These are phyloP conservation scores for Triplophysa tibetana DNA, from an alignment of 2,113 vertebrate species.

Conservation along the genomic window DNA sequence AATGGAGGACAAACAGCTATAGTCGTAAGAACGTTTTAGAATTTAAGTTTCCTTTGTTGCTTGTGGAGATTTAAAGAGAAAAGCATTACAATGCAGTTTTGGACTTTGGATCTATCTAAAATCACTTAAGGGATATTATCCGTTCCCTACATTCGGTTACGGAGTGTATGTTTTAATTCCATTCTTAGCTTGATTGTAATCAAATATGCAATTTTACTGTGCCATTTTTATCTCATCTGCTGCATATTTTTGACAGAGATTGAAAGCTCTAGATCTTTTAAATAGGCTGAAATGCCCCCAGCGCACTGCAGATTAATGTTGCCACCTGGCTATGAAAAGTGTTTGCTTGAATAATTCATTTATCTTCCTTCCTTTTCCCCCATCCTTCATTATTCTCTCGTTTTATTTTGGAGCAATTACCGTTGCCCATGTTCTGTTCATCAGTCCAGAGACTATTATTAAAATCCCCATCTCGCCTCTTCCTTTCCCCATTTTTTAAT, in stretches of 20 bases:
- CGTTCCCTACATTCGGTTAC: slow-evolving; percentile 4
- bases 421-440: slow-evolving; percentile 20
- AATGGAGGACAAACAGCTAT: no score
- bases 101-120: background rate
- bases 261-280: slow-evolving; percentile 53
- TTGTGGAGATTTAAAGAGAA: background rate
- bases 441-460: slow-evolving; percentile 35
- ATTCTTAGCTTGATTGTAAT: slow-evolving; percentile 40
- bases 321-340: slow-evolving; percentile 48
- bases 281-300: slow-evolving; percentile 31
- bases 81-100: background rate
- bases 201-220: slow-evolving; percentile 15
- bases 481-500: slow-evolving; percentile 7
- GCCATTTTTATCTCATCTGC: slow-evolving; percentile 34
- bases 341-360: slow-evolving; percentile 52
- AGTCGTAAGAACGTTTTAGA: background rate
- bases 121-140: background rate
- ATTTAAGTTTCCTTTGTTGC: background rate
- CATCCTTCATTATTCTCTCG: slow-evolving; percentile 35
- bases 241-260: slow-evolving; percentile 41
- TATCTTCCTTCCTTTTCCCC: slow-evolving; percentile 34
- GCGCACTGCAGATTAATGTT: slow-evolving; percentile 48
- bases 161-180: background rate
- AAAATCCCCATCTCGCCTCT: slow-evolving; percentile 16
- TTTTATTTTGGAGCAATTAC: slow-evolving; percentile 46